phyloP scores from a whole-genome alignment of 2,113 vertebrate species.

The Callorhinus ursinus region DNA sequence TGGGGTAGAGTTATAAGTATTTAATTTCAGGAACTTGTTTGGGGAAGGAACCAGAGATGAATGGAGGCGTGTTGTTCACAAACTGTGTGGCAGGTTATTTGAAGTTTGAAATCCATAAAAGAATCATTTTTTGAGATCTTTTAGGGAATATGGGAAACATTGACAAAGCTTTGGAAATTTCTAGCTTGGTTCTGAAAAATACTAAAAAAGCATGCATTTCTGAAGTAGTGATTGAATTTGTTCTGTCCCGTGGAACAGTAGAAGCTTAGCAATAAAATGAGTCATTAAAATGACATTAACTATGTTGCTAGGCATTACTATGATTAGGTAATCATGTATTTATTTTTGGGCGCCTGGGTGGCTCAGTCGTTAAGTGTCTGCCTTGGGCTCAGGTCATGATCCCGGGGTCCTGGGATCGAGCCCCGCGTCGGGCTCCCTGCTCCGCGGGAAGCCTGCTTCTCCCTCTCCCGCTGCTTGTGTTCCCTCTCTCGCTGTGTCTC shows the following conservation, averaged over 20 bases:
- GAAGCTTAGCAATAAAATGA: not conserved
- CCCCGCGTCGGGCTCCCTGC: too few species aligned
- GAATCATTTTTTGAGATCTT: not conserved
- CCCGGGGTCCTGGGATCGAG: too few species aligned
- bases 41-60: not conserved
- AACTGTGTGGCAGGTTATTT: not conserved
- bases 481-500: too few species aligned
- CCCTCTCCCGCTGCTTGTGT: too few species aligned
- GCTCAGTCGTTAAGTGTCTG: too few species aligned
- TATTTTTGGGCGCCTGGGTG: not conserved
- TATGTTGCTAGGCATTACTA: not conserved
- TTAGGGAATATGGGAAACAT: not conserved
- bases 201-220: fast-evolving
- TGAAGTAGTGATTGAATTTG: not conserved
- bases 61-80: not conserved
- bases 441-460: too few species aligned
- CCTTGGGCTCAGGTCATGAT: too few species aligned
- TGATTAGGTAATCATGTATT: not conserved
- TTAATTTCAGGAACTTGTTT: not conserved
- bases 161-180: not conserved
- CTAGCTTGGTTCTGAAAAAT: not conserved
- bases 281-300: not conserved
- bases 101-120: not conserved
- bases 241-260: not conserved
- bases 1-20: too few species aligned